A percentile compares a stretch with the other conserved stretches of the same genome.
Conservation (phyloP, 2,113 vertebrate species). For the Benitochromis conjunctus region DNA sequence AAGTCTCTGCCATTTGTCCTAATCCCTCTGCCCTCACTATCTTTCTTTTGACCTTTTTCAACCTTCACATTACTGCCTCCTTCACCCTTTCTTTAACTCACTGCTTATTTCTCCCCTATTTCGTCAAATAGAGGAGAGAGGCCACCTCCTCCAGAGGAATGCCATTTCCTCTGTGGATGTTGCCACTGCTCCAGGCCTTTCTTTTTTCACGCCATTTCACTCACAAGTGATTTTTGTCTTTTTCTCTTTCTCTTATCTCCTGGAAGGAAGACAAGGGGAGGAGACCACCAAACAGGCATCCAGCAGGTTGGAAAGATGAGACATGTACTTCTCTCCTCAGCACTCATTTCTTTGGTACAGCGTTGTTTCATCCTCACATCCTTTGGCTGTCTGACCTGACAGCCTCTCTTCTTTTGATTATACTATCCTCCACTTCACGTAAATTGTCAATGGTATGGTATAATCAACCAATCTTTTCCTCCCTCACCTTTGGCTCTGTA, state of each 20-base stretch:
- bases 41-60: conserved; percentile 36
- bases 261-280: background rate
- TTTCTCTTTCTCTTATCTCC: conserved; percentile 11
- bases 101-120: conserved; percentile 3
- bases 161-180: conserved; percentile 47
- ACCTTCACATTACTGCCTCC: background rate
- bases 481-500: background rate
- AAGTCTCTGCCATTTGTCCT: background rate
- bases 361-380: conserved; percentile 1
- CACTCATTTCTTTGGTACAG: background rate
- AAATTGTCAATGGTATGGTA: background rate
- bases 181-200: conserved; percentile 40
- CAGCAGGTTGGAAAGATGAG: background rate
- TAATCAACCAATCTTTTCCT: conserved; percentile 8
- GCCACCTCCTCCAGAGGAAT: conserved; percentile 33
- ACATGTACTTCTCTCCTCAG: background rate
- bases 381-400: conserved; percentile 22
- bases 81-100: conserved; percentile 25
- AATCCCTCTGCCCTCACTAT: background rate
- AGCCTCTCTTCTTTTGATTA: background rate
- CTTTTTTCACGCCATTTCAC: conserved; percentile 58
- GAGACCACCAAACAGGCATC: background rate
- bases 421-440: background rate
- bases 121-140: conserved; percentile 34
- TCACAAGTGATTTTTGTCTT: conserved; percentile 42